Base-by-base conservation (phyloP, 2,888 invertebrate species). In the Caenorhabditis afra region DNA sequence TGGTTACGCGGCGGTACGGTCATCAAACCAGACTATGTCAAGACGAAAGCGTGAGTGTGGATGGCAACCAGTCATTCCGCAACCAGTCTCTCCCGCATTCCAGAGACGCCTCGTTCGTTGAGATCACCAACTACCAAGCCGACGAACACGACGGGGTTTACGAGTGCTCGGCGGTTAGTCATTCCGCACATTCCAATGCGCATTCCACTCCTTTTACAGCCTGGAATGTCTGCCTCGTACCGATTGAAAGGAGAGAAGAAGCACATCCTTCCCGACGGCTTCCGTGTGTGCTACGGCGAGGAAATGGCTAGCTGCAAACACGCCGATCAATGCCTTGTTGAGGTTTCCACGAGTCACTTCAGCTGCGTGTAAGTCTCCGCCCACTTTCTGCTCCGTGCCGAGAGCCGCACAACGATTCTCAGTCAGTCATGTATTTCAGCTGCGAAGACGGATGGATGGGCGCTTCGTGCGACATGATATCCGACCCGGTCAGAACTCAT, bases 161-260 rank as follows among this genome's bases (percentile, higher is more conserved):
- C 35, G 80, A 80, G 59, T 80, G 80, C 58, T 80, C 80, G 12
- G 70, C 80, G 55, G 75, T 79, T 20, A 29, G 62, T 64, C 41
- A 39, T 47, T 5, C n/a, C 52, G 23, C 7, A 14, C n/a, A 55
- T 23, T 35, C 20, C n/a, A 11, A n/a, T 61, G 16, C 11, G 20
- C 2, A 20, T 52, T 61, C 23, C 20, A 8, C 4, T 47, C 29
- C 14, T 8, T 52, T 74, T 75, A 61, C 59, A 79, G 79, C 64
- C 50, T 0, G 80, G 80, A n/a, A 80, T 80, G 80, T 80, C 80
- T n/a, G 80, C 80, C 5, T 80, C 80, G n/a, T 80, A 80, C 44
- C 66, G 80, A 47, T 22, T 80, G 39, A 75, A 68, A 23, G 75
- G 71, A 18, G 75, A 75, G 23, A 80, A 75, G 62, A 61, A 71